Evolutionary conservation across 1,140 invertebrate genomes (phyloP).

Genomic region (Calosoma granatense): DNA sequence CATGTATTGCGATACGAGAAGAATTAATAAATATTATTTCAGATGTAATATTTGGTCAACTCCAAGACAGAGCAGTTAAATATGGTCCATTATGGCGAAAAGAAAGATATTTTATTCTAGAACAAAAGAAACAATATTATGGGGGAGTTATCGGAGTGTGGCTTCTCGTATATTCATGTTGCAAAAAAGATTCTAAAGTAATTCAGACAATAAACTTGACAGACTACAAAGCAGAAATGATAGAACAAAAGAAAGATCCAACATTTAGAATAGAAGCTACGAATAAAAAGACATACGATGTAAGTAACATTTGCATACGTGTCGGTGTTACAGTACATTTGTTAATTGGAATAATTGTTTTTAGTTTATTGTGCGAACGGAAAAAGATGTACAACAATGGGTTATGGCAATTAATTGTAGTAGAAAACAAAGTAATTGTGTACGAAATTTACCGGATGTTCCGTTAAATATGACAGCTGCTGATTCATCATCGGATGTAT

Average conservation of each 20-base stretch:
- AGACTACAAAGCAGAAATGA: conserved; percentile 15
- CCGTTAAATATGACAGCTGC: neutral
- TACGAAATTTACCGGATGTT: neutral
- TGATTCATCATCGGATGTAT: neutral
- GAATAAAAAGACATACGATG: conserved; percentile 16
- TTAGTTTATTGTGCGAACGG: conserved; percentile 18
- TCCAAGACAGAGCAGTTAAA: conserved; percentile 13
- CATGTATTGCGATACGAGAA: conserved; percentile 7
- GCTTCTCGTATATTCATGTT: conserved; percentile 18
- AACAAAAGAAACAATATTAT: conserved; percentile 16
- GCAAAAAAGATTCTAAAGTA: conserved; percentile 18
- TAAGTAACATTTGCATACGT: conserved; percentile 7
- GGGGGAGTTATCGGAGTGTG: conserved; percentile 17
- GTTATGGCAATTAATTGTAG: conserved; percentile 17
- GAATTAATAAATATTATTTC: conserved; percentile 5
- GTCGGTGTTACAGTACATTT: neutral
- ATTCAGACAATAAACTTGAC: conserved; percentile 17
- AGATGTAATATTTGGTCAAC: neutral
- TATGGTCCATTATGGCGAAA: conserved; percentile 18
- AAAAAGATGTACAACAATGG: conserved; percentile 22
- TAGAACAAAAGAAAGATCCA: conserved; percentile 11
- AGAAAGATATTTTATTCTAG: conserved; percentile 17
- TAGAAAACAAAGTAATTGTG: neutral
- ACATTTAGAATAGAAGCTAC: conserved; percentile 11
- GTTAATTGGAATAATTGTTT: conserved; percentile 10